Conservation (phyloP, 2,797 vertebrate species). For the Arremon brunneinucha region DNA sequence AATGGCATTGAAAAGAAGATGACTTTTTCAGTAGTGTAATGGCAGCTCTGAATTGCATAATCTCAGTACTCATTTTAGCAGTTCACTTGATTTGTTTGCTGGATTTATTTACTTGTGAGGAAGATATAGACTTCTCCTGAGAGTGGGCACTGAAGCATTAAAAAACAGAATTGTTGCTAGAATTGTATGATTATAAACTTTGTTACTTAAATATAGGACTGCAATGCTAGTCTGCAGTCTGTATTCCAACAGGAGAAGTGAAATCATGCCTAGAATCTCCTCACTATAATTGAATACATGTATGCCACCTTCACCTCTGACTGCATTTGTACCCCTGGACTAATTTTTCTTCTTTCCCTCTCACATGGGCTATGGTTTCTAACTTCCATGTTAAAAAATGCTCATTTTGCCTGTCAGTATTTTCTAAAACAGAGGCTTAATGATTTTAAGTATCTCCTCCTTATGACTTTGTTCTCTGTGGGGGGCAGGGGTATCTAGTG, state of each 20-base stretch:
- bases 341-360: not conserved
- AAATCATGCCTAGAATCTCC: not conserved
- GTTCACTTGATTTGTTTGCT: not conserved
- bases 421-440: not conserved
- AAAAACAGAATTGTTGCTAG: not conserved
- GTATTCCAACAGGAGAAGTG: not conserved
- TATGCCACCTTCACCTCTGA: not conserved
- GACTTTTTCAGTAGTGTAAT: not conserved
- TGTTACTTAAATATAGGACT: not conserved
- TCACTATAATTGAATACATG: not conserved
- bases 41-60: not conserved
- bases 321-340: not conserved
- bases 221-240: not conserved
- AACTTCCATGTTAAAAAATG: not conserved
- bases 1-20: not conserved
- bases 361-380: not conserved
- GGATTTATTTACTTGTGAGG: not conserved
- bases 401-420: not conserved
- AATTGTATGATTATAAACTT: not conserved
- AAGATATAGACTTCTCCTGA: not conserved
- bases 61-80: not conserved
- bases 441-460: not conserved
- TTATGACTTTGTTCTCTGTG: not conserved
- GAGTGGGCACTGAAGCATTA: not conserved
- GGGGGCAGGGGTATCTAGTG: not conserved